Percentiles rank a stretch among this genome's conserved stretches.
Evolutionary conservation across 1,140 invertebrate genomes (phyloP).

Genomic region (Brachionus asplanchnoidis): DNA sequence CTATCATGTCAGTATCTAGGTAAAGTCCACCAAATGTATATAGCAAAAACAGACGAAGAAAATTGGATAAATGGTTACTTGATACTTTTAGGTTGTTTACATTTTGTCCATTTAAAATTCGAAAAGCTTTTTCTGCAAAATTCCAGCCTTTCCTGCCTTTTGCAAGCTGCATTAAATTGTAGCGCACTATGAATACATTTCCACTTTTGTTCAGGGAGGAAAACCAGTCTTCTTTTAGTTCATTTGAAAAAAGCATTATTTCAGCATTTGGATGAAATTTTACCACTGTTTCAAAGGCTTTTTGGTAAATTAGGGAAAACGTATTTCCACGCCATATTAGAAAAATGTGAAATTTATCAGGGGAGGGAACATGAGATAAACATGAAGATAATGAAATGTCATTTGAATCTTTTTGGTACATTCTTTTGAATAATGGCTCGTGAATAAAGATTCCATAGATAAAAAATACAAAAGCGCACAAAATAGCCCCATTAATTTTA

Average conservation of each 20-base stretch:
- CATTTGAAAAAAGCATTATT: conserved; percentile 9
- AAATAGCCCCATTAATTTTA: too few relatives aligned
- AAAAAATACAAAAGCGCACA: too few relatives aligned
- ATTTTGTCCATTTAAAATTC: conserved; percentile 6
- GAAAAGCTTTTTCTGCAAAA: neutral
- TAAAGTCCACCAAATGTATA: neutral
- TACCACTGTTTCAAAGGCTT: neutral
- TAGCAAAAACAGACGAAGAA: neutral
- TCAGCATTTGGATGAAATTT: neutral
- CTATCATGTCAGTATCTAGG: neutral
- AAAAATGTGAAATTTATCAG: neutral
- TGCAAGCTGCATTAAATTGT: neutral
- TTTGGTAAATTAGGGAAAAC: neutral
- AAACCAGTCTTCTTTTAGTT: neutral
- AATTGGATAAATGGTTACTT: neutral
- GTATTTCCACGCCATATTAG: neutral
- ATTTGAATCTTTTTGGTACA: neutral
- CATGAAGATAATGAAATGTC: neutral
- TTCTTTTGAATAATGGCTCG: too few relatives aligned
- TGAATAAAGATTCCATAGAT: too few relatives aligned
- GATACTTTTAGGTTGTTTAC: neutral
- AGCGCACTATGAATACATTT: neutral
- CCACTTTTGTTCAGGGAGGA: neutral
- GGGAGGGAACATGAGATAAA: neutral
- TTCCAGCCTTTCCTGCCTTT: neutral